phyloP scores from a whole-genome alignment of 2,113 vertebrate genomes.

The Carassius auratus region DNA sequence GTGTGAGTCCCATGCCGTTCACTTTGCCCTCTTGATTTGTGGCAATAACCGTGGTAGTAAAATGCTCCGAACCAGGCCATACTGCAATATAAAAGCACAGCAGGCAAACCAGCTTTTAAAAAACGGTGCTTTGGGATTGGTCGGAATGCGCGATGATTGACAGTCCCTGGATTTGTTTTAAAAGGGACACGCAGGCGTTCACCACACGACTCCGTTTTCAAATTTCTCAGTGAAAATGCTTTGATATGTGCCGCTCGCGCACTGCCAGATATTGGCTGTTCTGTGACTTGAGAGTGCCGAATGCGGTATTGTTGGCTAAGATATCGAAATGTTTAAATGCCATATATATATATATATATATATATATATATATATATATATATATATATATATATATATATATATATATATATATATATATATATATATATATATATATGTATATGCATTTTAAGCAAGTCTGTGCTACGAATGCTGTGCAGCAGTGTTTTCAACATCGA shows the following conservation, averaged over 20 bases:
- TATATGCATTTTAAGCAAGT: neutral
- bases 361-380: too few species aligned
- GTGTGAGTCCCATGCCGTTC: slow-evolving; percentile 80
- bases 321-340: slow-evolving; percentile 23
- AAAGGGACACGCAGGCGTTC: slow-evolving; percentile 97
- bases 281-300: slow-evolving; percentile 69
- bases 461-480: neutral
- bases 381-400: too few species aligned
- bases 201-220: slow-evolving; percentile 94
- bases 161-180: slow-evolving; percentile 96
- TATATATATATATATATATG: too few species aligned
- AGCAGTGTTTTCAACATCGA: neutral
- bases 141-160: slow-evolving; percentile 89
- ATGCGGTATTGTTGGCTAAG: slow-evolving; percentile 36
- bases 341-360: neutral
- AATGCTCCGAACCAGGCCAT: slow-evolving; percentile 96
- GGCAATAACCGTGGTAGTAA: slow-evolving; percentile 90
- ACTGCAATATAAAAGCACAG: slow-evolving; percentile 99
- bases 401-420: too few species aligned
- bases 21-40: slow-evolving; percentile 91
- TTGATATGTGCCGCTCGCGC: slow-evolving; percentile 92
- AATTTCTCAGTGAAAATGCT: slow-evolving; percentile 92
- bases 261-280: slow-evolving; percentile 70
- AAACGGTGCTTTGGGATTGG: slow-evolving; percentile 94
- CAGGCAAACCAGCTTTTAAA: slow-evolving; percentile 94